phyloP scores from a whole-genome alignment of 2,888 invertebrate genomes.

The Aradus depressus region DNA sequence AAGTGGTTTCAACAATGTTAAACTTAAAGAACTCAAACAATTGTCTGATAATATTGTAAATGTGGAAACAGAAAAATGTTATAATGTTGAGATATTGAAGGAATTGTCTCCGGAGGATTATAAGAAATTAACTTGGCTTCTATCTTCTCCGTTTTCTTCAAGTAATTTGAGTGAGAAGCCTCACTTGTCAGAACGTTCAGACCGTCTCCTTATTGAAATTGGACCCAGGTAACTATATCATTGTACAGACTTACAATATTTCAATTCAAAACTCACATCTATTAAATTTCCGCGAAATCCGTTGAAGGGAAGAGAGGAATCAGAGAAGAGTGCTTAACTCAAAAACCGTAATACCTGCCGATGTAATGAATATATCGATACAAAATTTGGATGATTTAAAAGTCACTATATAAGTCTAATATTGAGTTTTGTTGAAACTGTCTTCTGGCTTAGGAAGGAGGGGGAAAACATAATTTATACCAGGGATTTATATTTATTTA shows the following conservation, averaged over 20 bases:
- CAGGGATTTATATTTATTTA: too few species aligned
- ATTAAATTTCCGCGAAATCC: too few species aligned
- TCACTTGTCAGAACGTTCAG: conserved; percentile 39
- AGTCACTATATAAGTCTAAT: too few species aligned
- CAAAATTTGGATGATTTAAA: too few species aligned
- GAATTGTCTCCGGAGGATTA: conserved; percentile 49
- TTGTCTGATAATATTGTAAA: conserved; percentile 36
- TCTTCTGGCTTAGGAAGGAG: too few species aligned
- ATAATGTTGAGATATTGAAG: conserved; percentile 55
- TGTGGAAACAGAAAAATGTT: conserved; percentile 65
- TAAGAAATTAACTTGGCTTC: conserved; percentile 61
- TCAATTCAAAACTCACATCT: too few species aligned
- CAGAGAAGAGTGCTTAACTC: too few species aligned
- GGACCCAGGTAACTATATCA: conserved; percentile 59
- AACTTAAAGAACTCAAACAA: conserved; percentile 31
- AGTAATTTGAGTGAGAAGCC: conserved; percentile 46
- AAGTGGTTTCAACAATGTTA: conserved; percentile 30
- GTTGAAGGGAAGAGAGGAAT: too few species aligned
- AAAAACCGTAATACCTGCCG: too few species aligned
- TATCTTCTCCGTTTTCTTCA: conserved; percentile 57
- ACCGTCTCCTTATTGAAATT: conserved; percentile 61
- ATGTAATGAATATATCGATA: too few species aligned
- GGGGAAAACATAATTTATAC: too few species aligned
- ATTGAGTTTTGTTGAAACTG: too few species aligned
- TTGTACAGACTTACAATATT: background rate